phyloP scores from a whole-genome alignment of 2,113 vertebrate genomes.

The Hystrix cristata region DNA sequence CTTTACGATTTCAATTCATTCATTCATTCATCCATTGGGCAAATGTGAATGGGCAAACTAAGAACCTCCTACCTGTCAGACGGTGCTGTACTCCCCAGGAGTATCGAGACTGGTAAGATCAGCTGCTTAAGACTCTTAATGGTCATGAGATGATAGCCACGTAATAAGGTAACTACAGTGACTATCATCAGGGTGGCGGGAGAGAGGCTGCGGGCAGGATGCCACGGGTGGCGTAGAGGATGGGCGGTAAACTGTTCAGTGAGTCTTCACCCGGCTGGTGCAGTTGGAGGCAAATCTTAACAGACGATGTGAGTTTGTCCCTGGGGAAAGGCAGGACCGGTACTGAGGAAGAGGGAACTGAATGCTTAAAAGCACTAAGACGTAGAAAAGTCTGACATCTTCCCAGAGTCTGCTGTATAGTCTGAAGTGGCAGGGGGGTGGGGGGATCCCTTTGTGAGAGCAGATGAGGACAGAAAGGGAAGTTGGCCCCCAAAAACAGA shows the following conservation, averaged over 20 bases:
- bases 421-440: not conserved
- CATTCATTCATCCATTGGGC: not conserved
- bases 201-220: not conserved
- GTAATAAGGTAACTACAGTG: not conserved
- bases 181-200: not conserved
- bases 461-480: not conserved
- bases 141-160: not conserved
- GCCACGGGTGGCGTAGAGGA: not conserved
- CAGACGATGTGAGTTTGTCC: not conserved
- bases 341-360: not conserved
- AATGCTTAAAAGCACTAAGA: not conserved
- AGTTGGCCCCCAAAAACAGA: not conserved
- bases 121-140: not conserved
- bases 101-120: not conserved
- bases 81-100: not conserved
- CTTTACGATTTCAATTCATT: not conserved
- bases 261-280: not conserved
- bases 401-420: not conserved
- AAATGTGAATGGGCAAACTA: not conserved
- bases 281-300: not conserved
- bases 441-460: not conserved
- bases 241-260: not conserved
- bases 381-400: not conserved
- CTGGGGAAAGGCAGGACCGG: not conserved
- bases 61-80: not conserved